Conservation (phyloP, 2,113 vertebrate genomes). For the Patagioenas fasciata region DNA sequence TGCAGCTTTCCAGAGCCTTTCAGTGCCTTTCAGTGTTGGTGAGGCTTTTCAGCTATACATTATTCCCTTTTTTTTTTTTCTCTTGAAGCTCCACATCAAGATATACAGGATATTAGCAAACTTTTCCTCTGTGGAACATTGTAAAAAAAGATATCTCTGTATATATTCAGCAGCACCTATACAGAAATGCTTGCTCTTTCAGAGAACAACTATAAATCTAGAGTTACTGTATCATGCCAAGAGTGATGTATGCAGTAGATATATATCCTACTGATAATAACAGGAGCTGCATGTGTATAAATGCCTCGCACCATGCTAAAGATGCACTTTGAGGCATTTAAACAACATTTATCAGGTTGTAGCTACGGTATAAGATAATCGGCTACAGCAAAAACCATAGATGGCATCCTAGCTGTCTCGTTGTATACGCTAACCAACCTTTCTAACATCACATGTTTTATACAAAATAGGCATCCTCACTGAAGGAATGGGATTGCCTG, state of each 20-base stretch:
- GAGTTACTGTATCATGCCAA: not conserved
- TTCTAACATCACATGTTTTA: slow-evolving; percentile 18
- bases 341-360: not conserved
- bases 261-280: not conserved
- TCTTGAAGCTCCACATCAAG: not conserved
- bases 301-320: not conserved
- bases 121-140: not conserved
- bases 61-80: slow-evolving; percentile 44
- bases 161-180: not conserved
- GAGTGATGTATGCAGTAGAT: not conserved
- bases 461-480: slow-evolving; percentile 24
- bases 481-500: not conserved
- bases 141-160: not conserved
- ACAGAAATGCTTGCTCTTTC: not conserved
- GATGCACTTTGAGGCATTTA: not conserved
- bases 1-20: slow-evolving; percentile 69
- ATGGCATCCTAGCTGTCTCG: slow-evolving; percentile 22
- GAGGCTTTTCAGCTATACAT: slow-evolving; percentile 58
- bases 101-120: not conserved
- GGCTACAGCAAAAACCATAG: not conserved
- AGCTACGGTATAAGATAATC: not conserved
- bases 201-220: not conserved
- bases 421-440: not conserved
- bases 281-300: not conserved
- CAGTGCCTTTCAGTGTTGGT: slow-evolving; percentile 38